Conservation (phyloP, 1,140 invertebrate genomes). For the Steinernema khuongi region DNA sequence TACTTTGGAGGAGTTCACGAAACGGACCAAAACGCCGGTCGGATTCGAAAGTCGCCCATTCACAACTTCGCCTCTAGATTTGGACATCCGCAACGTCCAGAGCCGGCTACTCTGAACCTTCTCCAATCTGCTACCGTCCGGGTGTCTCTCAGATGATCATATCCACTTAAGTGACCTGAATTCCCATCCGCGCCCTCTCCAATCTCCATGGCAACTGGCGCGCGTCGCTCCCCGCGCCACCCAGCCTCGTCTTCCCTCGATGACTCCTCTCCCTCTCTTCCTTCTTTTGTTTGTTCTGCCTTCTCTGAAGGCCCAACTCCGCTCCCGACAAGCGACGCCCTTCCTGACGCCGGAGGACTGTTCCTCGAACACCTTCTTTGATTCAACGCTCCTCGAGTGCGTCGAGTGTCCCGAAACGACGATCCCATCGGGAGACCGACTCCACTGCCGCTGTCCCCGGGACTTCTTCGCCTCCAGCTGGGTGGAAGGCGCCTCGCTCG, state of each 20-base stretch:
- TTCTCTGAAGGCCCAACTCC: neutral
- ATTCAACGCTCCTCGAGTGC: constrained; percentile 19
- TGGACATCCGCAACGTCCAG: no score
- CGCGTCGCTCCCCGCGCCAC: neutral
- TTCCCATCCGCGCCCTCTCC: no score
- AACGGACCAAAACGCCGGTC: no score
- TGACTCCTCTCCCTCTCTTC: neutral
- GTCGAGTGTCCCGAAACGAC: neutral
- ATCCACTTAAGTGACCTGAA: no score
- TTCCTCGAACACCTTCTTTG: constrained; percentile 17
- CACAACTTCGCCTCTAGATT: no score
- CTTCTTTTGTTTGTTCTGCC: neutral
- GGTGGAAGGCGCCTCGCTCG: neutral
- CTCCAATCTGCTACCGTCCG: no score
- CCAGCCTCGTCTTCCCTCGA: neutral
- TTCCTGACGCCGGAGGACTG: constrained; percentile 17
- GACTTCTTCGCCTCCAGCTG: constrained; percentile 17
- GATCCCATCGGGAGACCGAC: constrained; percentile 6
- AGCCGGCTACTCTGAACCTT: no score
- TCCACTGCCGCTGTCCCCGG: constrained; percentile 9
- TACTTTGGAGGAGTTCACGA: no score
- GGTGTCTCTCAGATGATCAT: no score
- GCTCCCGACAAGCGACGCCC: neutral
- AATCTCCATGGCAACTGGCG: neutral
- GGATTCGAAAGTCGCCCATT: no score